Conservation (phyloP, 2,888 invertebrate species). For the Lydus trimaculatus region DNA sequence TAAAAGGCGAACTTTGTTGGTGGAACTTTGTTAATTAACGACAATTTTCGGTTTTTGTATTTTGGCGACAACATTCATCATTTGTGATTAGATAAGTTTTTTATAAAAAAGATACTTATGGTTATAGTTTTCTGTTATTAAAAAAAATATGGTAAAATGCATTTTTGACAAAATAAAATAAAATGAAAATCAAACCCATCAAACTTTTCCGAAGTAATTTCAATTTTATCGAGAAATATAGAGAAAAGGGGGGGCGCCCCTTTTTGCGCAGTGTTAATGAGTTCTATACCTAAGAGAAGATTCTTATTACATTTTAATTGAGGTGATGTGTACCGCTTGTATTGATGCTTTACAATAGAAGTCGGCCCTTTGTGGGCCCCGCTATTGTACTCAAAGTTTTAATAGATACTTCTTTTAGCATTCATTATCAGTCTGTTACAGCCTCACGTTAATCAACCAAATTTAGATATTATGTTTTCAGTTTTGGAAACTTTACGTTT, state of each 20-base stretch:
- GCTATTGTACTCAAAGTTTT: conserved; percentile 61
- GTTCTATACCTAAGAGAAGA: conserved; percentile 58
- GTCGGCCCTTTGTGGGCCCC: conserved; percentile 45
- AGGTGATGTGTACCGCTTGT: conserved; percentile 61
- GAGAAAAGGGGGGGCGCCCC: conserved; percentile 38
- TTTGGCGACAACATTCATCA: background rate
- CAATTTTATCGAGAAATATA: conserved; percentile 49
- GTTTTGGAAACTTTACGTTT: conserved; percentile 52
- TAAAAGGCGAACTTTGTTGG: conserved; percentile 10
- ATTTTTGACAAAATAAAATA: too few species aligned
- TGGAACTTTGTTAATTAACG: conserved; percentile 5
- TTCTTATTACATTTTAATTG: conserved; percentile 64
- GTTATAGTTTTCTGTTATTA: too few species aligned
- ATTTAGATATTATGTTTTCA: conserved; percentile 57
- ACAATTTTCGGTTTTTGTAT: conserved; percentile 6
- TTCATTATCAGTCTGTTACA: conserved; percentile 59
- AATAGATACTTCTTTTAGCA: conserved; percentile 62
- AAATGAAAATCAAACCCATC: too few species aligned
- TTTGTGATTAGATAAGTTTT: too few species aligned
- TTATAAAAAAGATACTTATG: too few species aligned
- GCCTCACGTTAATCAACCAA: conserved; percentile 57
- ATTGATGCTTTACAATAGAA: conserved; percentile 57
- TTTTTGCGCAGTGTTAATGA: conserved; percentile 60
- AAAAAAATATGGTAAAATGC: too few species aligned
- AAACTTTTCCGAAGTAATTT: conserved; percentile 49